phyloP scores from a whole-genome alignment of 2,888 invertebrate species.

The Drosophila helvetica region DNA sequence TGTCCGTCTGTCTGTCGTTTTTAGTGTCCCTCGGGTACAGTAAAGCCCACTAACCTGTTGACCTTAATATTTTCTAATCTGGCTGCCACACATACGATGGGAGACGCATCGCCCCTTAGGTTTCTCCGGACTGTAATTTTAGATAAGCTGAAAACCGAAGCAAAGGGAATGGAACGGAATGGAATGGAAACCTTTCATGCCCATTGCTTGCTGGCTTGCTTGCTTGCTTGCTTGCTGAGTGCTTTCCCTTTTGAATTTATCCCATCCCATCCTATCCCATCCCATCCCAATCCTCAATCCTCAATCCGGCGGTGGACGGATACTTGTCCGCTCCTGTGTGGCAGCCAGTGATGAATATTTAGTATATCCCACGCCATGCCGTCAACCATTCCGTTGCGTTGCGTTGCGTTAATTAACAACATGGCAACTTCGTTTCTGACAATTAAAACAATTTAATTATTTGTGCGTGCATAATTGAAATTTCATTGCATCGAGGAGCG shows the following conservation, averaged over 20 bases:
- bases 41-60: conserved; percentile 76
- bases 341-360: conserved; percentile 43
- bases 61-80: conserved; percentile 78
- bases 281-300: neutral
- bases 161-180: conserved; percentile 27
- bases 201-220: conserved; percentile 10
- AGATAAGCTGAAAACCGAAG: conserved; percentile 71
- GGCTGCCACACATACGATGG: conserved; percentile 52
- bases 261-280: neutral
- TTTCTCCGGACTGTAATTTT: conserved; percentile 62
- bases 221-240: conserved; percentile 4
- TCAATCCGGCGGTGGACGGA: neutral
- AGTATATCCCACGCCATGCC: conserved; percentile 11
- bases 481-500: conserved; percentile 54
- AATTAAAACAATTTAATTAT: conserved; percentile 76
- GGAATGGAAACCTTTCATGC: conserved; percentile 46
- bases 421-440: conserved; percentile 57
- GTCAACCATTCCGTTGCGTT: neutral
- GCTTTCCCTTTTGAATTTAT: neutral
- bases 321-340: conserved; percentile 29
- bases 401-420: conserved; percentile 60
- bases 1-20: conserved; percentile 45
- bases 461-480: conserved; percentile 76
- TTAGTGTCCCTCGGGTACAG: conserved; percentile 73
- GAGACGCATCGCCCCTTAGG: conserved; percentile 13